Conservation (phyloP, 64 coral and sea anemone genomes). For the Acropora tenuis region DNA sequence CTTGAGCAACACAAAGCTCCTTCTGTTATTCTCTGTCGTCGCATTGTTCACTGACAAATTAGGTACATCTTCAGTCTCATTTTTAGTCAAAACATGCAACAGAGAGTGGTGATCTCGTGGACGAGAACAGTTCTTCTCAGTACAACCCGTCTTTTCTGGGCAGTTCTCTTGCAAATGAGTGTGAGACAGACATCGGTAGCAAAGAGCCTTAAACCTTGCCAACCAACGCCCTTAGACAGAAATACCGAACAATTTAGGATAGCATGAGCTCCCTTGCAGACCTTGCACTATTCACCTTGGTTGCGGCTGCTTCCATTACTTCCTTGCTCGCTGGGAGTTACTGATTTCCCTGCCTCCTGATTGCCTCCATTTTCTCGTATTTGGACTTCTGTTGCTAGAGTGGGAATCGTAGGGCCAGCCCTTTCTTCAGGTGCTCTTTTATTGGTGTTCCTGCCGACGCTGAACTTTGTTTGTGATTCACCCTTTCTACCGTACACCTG, state of each 20-base stretch:
- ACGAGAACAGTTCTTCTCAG: neutral
- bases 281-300: conserved; percentile 7
- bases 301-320: neutral
- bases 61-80: too few relatives aligned
- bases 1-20: too few relatives aligned
- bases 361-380: too few relatives aligned
- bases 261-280: neutral
- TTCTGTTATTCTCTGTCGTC: too few relatives aligned
- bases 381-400: too few relatives aligned
- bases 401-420: too few relatives aligned
- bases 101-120: neutral
- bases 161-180: neutral
- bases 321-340: neutral
- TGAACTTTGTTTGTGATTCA: too few relatives aligned
- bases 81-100: too few relatives aligned
- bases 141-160: neutral
- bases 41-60: too few relatives aligned
- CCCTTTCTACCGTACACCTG: too few relatives aligned
- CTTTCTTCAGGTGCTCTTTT: too few relatives aligned
- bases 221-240: neutral
- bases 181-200: conserved; percentile 7
- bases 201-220: neutral
- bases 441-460: too few relatives aligned
- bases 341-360: neutral
- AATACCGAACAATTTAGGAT: neutral